phyloP scores from a whole-genome alignment of 2,888 invertebrate genomes.

The Hemicrepidius hirtus region DNA sequence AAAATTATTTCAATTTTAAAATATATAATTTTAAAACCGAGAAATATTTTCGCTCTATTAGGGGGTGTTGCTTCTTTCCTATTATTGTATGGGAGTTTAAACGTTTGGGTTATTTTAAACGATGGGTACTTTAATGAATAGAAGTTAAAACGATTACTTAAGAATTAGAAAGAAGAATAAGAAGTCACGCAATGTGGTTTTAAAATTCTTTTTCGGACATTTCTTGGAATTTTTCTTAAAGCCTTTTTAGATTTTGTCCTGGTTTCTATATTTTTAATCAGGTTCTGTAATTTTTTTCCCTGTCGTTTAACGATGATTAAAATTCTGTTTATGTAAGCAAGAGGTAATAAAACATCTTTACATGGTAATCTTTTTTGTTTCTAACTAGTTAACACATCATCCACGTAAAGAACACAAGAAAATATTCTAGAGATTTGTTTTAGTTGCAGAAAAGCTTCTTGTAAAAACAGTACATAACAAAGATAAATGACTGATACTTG shows the following conservation, averaged over 20 bases:
- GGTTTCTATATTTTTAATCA: too few relatives aligned
- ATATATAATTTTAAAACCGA: conserved; percentile 36
- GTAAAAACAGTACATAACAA: conserved; percentile 25
- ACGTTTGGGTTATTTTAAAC: conserved; percentile 13
- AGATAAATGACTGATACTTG: conserved; percentile 30
- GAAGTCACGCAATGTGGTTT: conserved; percentile 26
- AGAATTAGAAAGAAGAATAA: neutral
- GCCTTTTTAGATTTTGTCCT: too few relatives aligned
- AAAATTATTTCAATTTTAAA: conserved; percentile 36
- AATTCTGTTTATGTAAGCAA: too few relatives aligned
- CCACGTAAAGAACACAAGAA: conserved; percentile 22
- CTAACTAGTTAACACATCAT: conserved; percentile 1
- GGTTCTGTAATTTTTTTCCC: too few relatives aligned
- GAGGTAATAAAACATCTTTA: too few relatives aligned
- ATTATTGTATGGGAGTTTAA: conserved; percentile 12
- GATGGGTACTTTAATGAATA: conserved; percentile 31
- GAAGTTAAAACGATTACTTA: conserved; percentile 20
- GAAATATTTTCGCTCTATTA: conserved; percentile 15
- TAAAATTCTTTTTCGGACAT: neutral
- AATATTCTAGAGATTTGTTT: conserved; percentile 23
- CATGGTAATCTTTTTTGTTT: too few relatives aligned
- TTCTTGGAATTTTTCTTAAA: too few relatives aligned
- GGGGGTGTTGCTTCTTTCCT: conserved; percentile 21
- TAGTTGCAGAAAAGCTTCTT: conserved; percentile 25
- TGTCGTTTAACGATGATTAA: too few relatives aligned